Base-by-base conservation (phyloP, 2,113 vertebrate genomes). In the Paedocypris sp. region DNA sequence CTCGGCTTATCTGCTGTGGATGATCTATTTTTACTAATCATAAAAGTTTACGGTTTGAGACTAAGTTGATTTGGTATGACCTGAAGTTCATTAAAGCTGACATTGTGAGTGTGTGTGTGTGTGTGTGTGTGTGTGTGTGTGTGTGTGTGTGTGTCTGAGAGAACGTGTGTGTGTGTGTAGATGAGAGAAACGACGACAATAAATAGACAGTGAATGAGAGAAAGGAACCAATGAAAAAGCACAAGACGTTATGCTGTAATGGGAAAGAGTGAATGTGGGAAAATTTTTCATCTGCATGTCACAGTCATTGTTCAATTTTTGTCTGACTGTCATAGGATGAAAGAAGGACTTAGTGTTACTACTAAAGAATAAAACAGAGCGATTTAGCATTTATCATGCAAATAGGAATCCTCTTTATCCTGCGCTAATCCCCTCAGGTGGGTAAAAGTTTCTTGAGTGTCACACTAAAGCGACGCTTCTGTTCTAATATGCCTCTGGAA, bases 21-120 rank as follows among this genome's bases (percentile, higher is more conserved):
- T 64, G 20, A 76, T 79, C 64, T 77, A 73, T 78, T 80, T 75
- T 52, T 50, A 77, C 72, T 75, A 73, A 79, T 81, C 79, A 79
- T 38, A 33, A 72, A 75, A 60, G 69, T 82, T 83, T 85, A 83
- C 79, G 72, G 77, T 75, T 77, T 79, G 76, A 80, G 72, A 82
- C 68, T 69, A 62, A 69, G 74, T 49, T 77, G 75, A 81, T 67
- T 78, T 79, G 70, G 78, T 77, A 70, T 80, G 74, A 71, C 78
- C 74, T 75, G 42, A 73, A 52, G 74, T 77, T 82, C 73, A 82
- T 84, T 84, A 79, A 79, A 78, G 71, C 68, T 79, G 82, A 82
- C 83, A 83, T 76, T 78, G 81, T 80, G 68, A 77, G 53, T 62
- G 70, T 19, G 3, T 9, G 41, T 32, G 22, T 20, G 19, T 15